Percentiles rank a stretch among this genome's conserved stretches.
Conservation (phyloP, 2,797 vertebrate genomes). For the Megalops cyprinoides region DNA sequence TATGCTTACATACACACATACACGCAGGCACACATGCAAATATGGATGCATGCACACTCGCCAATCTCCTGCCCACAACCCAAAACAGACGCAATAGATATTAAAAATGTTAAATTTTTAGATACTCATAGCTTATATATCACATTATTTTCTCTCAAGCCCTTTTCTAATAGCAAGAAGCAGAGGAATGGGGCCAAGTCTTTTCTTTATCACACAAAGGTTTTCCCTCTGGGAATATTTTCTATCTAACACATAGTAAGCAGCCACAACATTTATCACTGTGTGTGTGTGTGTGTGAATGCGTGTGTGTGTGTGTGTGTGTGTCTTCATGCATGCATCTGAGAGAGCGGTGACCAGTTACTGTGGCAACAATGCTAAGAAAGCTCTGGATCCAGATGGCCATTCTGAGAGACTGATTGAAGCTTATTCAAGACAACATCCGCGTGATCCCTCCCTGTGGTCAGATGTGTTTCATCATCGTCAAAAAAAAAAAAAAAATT, state of each 20-base stretch:
- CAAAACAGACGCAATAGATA: neutral
- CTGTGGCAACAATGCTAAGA: constrained; percentile 51
- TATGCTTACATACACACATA: no score
- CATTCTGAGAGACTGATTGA: constrained; percentile 30
- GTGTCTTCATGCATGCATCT: neutral
- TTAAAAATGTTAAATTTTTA: neutral
- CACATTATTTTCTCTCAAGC: neutral
- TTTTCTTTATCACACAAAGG: neutral
- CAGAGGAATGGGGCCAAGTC: neutral
- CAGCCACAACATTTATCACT: neutral
- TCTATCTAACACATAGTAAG: neutral
- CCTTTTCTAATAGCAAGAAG: neutral
- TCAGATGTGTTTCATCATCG: no score
- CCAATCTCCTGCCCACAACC: neutral
- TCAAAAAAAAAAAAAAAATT: no score
- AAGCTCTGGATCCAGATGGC: constrained; percentile 44
- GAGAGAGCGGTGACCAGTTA: constrained; percentile 41
- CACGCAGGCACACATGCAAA: no score
- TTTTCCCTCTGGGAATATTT: neutral
- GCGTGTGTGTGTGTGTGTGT: neutral
- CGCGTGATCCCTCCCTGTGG: no score
- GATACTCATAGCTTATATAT: neutral
- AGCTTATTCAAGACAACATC: neutral
- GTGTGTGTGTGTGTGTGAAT: neutral
- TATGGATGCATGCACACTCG: neutral